Conservation (phyloP, 2,888 invertebrate species). For the Argyresthia albistria region DNA sequence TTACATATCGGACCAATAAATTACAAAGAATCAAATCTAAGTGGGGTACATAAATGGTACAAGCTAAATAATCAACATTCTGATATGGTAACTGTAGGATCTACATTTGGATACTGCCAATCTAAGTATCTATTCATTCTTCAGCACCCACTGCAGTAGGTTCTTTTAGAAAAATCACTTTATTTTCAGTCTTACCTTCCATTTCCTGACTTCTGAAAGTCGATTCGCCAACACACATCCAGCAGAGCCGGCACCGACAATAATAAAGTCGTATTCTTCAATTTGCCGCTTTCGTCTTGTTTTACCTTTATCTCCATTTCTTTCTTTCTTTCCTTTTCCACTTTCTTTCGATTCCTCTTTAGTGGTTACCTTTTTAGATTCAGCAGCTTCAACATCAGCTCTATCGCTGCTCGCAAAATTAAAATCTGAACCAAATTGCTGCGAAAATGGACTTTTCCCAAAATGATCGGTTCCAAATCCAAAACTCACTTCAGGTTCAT, state of each 20-base stretch:
- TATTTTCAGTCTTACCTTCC: slow-evolving; percentile 58
- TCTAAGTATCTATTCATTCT: no score
- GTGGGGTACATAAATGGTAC: no score
- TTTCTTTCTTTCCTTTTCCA: slow-evolving; percentile 8
- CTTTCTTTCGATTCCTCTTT: slow-evolving; percentile 10
- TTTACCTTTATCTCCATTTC: slow-evolving; percentile 8
- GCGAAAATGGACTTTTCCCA: not conserved
- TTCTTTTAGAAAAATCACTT: not conserved
- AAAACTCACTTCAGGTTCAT: slow-evolving; percentile 18
- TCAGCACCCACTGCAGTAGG: no score
- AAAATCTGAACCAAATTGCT: slow-evolving; percentile 14
- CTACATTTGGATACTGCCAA: no score
- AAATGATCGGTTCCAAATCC: slow-evolving; percentile 14
- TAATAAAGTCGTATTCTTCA: slow-evolving; percentile 73
- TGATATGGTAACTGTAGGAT: no score
- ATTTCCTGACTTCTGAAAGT: slow-evolving; percentile 72
- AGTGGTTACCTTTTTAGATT: slow-evolving; percentile 23
- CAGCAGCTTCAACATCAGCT: slow-evolving; percentile 27
- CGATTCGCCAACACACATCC: slow-evolving; percentile 79
- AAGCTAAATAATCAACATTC: no score
- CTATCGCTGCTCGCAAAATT: slow-evolving; percentile 20
- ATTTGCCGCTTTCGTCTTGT: slow-evolving; percentile 30
- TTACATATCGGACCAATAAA: no score
- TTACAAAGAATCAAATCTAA: no score
- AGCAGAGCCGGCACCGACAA: slow-evolving; percentile 78